A percentile compares a stretch with the other conserved stretches of the same genome.
Evolutionary conservation across 2,113 vertebrate genomes (phyloP).

Genomic region (Hippocampus mohnikei): DNA sequence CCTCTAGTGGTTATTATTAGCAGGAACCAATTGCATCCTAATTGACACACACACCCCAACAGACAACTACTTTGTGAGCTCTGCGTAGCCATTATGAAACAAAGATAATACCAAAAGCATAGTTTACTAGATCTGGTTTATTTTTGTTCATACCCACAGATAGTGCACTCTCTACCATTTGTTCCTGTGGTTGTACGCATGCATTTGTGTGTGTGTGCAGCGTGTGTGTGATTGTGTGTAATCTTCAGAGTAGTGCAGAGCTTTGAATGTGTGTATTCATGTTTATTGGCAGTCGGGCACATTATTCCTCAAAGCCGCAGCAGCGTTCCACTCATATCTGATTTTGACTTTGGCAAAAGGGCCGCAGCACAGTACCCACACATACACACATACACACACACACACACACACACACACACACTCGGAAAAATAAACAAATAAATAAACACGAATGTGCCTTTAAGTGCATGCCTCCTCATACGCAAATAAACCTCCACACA

Average conservation of each 20-base stretch:
- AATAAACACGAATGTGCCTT: neutral
- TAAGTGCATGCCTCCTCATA: neutral
- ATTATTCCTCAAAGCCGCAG: slow-evolving; percentile 69
- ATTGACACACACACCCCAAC: too few species aligned
- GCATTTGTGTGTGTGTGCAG: too few species aligned
- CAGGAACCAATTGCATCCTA: too few species aligned
- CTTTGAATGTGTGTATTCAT: slow-evolving; percentile 76
- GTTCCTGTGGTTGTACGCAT: neutral
- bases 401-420: slow-evolving; percentile 2
- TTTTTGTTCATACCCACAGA: slow-evolving; percentile 24
- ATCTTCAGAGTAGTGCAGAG: slow-evolving; percentile 44
- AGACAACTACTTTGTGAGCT: too few species aligned
- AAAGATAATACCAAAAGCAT: too few species aligned
- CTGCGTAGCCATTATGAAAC: too few species aligned
- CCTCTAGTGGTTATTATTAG: too few species aligned
- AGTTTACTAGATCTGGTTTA: neutral
- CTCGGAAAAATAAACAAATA: neutral
- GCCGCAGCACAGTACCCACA: slow-evolving; percentile 20
- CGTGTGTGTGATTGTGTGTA: neutral
- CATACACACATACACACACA: slow-evolving; percentile 7
- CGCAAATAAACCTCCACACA: slow-evolving; percentile 2
- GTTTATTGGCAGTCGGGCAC: slow-evolving; percentile 70
- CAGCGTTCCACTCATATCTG: slow-evolving; percentile 72
- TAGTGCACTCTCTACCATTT: neutral
- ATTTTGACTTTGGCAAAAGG: slow-evolving; percentile 53